Evolutionary conservation across 2,797 vertebrate genomes (phyloP), one percentile per base, ranked within the genome.

Genomic region (Enteromius treurensis): DNA sequence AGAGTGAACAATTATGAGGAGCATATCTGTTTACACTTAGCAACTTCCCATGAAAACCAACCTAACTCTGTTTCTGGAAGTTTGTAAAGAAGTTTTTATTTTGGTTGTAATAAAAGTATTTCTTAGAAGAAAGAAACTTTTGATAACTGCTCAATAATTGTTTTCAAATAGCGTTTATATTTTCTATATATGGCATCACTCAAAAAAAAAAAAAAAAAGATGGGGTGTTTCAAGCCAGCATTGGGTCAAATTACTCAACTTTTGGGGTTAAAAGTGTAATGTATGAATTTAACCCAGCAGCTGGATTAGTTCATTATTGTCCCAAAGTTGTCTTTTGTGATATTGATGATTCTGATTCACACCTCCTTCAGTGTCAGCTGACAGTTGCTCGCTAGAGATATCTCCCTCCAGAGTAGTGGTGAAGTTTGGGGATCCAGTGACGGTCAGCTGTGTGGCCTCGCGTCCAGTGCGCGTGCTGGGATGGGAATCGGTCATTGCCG

Each of bases 401-500:
- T 93, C 92, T 86, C 95, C 95, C 15, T 88, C 94, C 81, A 90
- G 94, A 87, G 93, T 92, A 0, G 95, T 96, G 88, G 94, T 96
- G 88, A 92, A 91, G 68, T 95, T 95, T 34, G 95, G 95, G 73
- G 93, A 96, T 77, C 64, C 95, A 0, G 94, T 95, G 87, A 90
- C 92, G 0, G 95, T 95, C 74, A 93, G 86, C 88, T 96, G 95
- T 76, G 92, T 94, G 69, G 95, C 95, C 5, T 76, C 92, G 15
- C 93, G 95, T 10, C 94, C 94, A 0, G 94, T 95, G 0, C 94
- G 94, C 0, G 95, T 95, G 26, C 90, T 96, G 69, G 95, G 95
- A 81, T 96, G 95, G 95, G 95, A 96, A 21, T 95, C 95, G 0
- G 91, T 91, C 85, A 91, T 96, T 65, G 93, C 92, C 0, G 91